A percentile compares a stretch with the other conserved stretches of the same genome.
These are phyloP conservation scores for Heliornis fulica DNA, from an alignment of 2,113 vertebrate species.

Conservation along the genomic window DNA sequence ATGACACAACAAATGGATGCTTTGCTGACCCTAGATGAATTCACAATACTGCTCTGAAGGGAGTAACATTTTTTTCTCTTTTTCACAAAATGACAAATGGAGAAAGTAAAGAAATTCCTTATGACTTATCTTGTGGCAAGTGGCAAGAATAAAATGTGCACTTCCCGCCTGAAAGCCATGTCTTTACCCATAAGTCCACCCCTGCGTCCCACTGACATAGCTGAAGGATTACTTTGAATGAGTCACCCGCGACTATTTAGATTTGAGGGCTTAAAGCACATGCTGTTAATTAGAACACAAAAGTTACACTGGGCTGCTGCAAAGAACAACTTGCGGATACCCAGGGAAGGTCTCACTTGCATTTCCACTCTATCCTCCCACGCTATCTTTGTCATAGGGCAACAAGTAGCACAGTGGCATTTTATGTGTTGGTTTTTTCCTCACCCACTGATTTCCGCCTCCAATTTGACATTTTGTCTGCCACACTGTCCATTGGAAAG, in stretches of 20 bases:
- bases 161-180: slow-evolving; percentile 48
- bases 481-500: not conserved
- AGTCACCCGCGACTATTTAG: slow-evolving; percentile 48
- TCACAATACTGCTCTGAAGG: slow-evolving; percentile 28
- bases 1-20: not conserved
- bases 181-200: slow-evolving; percentile 52
- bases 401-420: slow-evolving; percentile 43
- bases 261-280: slow-evolving; percentile 21
- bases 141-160: slow-evolving; percentile 35
- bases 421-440: slow-evolving; percentile 29
- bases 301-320: not conserved
- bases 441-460: slow-evolving; percentile 43
- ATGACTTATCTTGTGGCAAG: slow-evolving; percentile 53
- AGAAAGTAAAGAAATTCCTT: slow-evolving; percentile 36
- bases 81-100: slow-evolving; percentile 21
- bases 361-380: slow-evolving; percentile 49
- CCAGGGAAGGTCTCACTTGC: slow-evolving; percentile 48
- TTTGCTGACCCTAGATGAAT: not conserved
- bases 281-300: slow-evolving; percentile 22
- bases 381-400: slow-evolving; percentile 65
- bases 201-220: slow-evolving; percentile 44
- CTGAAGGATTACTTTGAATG: slow-evolving; percentile 54
- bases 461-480: slow-evolving; percentile 43
- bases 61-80: not conserved
- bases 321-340: not conserved